Percentiles rank a stretch among this genome's conserved stretches.
Conservation (phyloP, 2,113 vertebrate genomes). For the Tachuris rubrigastra region DNA sequence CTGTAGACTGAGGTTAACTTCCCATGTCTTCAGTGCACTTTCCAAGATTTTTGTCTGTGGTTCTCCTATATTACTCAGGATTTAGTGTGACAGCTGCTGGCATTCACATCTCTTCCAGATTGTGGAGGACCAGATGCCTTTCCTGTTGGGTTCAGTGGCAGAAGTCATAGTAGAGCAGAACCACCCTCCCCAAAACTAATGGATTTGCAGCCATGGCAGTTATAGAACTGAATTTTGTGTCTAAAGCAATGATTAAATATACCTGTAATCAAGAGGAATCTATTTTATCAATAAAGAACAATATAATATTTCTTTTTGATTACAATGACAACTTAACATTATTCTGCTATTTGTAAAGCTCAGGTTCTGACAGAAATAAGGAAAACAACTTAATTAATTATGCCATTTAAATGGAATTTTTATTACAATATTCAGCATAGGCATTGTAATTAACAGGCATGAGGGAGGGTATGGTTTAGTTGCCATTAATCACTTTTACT, state of each 20-base stretch:
- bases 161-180: not conserved
- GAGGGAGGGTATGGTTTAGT: not conserved
- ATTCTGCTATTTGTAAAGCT: constrained; percentile 32
- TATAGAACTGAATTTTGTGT: not conserved
- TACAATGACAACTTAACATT: constrained; percentile 27
- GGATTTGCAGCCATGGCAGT: not conserved
- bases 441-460: constrained; percentile 29
- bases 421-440: constrained; percentile 23
- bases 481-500: constrained; percentile 41
- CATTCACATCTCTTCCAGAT: not conserved
- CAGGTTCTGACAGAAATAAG: constrained; percentile 32
- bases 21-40: not conserved
- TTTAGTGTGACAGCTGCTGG: not conserved
- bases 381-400: constrained; percentile 59
- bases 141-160: not conserved
- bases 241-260: not conserved
- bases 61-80: not conserved
- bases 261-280: not conserved
- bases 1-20: not conserved
- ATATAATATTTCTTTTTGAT: constrained; percentile 34
- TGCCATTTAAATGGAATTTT: constrained; percentile 39
- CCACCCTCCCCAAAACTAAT: not conserved
- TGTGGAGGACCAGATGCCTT: not conserved
- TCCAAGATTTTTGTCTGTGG: not conserved
- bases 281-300: not conserved